A percentile compares a stretch with the other conserved stretches of the same genome.
Evolutionary conservation across 2,113 vertebrate species (phyloP).

Genomic region (Lepisosteus oculatus): DNA sequence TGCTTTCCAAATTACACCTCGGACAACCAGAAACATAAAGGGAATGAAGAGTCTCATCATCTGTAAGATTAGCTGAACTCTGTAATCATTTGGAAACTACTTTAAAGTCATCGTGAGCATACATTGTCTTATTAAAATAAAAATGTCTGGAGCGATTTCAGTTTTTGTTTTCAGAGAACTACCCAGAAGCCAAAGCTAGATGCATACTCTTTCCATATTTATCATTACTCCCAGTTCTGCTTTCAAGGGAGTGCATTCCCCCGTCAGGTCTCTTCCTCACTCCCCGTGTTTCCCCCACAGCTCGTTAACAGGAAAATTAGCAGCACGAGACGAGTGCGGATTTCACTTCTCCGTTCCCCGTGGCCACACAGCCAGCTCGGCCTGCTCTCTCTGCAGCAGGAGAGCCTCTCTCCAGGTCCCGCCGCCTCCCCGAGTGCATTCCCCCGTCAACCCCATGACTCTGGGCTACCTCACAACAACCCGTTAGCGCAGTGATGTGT

Average conservation of each 20-base stretch:
- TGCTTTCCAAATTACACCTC: constrained; percentile 55
- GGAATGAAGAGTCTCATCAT: constrained; percentile 60
- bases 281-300: constrained; percentile 1
- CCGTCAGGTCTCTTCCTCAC: constrained; percentile 7
- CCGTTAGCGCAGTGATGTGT: constrained; percentile 60
- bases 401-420: constrained; percentile 57
- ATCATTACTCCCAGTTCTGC: no score
- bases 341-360: constrained; percentile 2
- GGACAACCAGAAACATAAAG: constrained; percentile 65
- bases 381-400: constrained; percentile 46
- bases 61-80: constrained; percentile 54
- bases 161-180: background rate
- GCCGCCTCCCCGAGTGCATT: constrained; percentile 52
- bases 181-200: background rate
- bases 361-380: constrained; percentile 15
- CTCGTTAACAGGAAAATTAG: constrained; percentile 30
- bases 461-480: constrained; percentile 42
- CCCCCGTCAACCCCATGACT: constrained; percentile 57
- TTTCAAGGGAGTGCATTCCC: no score
- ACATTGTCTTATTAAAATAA: constrained; percentile 48
- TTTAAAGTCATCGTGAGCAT: constrained; percentile 44
- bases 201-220: constrained; percentile 17
- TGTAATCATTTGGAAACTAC: constrained; percentile 45
- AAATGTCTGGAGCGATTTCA: constrained; percentile 14
- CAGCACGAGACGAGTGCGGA: constrained; percentile 9